These are phyloP conservation scores for Schizopygopsis pylzovi DNA, from an alignment of 2,797 vertebrate genomes.

Conservation along the genomic window DNA sequence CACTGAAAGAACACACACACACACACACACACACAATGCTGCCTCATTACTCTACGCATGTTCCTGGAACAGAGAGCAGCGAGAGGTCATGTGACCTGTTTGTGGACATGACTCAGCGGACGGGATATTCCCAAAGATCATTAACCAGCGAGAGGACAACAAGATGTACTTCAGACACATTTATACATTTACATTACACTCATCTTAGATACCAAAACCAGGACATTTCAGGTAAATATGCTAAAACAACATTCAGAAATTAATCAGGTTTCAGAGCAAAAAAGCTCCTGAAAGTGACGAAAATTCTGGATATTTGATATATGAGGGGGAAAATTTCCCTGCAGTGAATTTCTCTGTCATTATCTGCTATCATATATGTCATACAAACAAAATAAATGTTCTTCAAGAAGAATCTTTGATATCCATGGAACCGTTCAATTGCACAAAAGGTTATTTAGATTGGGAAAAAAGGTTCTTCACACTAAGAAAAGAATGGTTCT, in stretches of 20 bases:
- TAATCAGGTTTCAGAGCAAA: not conserved
- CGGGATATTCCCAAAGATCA: not conserved
- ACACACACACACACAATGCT: not conserved
- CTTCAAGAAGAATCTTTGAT: too few species aligned
- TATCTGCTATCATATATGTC: not conserved
- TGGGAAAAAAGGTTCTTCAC: not conserved
- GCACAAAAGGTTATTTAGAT: too few species aligned
- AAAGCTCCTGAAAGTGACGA: not conserved
- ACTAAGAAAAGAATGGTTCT: not conserved
- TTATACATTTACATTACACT: not conserved
- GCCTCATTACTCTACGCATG: conserved; percentile 16
- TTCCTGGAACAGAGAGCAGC: not conserved
- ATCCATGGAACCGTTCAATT: not conserved
- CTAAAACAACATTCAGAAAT: not conserved
- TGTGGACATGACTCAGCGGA: not conserved
- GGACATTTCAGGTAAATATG: not conserved
- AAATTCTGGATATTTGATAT: not conserved
- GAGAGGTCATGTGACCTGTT: conserved; percentile 5
- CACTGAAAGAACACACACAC: not conserved
- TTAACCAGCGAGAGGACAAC: not conserved
- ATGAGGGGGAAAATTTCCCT: not conserved
- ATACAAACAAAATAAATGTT: not conserved
- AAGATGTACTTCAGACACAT: not conserved
- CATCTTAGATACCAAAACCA: not conserved
- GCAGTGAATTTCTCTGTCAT: not conserved